Evolutionary conservation across 2,888 invertebrate genomes (phyloP), one percentile per base, ranked within the genome.

Genomic region (Stenodema calcarata): DNA sequence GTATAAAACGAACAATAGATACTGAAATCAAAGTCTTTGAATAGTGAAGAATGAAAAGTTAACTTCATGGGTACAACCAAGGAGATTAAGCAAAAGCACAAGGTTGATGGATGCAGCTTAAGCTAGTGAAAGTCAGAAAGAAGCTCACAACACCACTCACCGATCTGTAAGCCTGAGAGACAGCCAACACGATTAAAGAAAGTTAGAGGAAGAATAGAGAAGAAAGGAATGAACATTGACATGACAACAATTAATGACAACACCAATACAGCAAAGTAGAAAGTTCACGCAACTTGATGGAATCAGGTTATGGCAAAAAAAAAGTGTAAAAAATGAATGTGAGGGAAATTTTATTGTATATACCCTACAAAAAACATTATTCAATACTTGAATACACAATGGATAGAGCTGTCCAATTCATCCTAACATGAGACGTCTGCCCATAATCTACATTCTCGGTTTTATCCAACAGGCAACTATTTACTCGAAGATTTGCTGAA

Each of bases 131-230:
- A 11, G 76, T 44, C 54, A 30, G 76, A 86, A 42, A 75, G 41
- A 87, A 86, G 79, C 78, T 86, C 44, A 86, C 73, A 86, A 89
- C 88, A 89, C 89, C 89, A 91, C 91, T 91, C 91, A 91, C 91
- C 91, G 90, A 90, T 91, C 90, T 90, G 90, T 91, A 91, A 90
- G 91, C 90, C 91, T 91, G 89, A 88, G 89, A 89, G 89, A 89
- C 90, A 90, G 90, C 89, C 90, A 89, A 89, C 89, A 89, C 88
- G 89, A 89, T 87, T 89, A 89, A 88, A 89, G 89, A 89, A 88
- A 89, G 89, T 89, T 87, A 88, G 84, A 90, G 89, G 89, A 89
- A 89, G 89, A 89, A 87, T 80, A 87, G 87, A 88, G 87, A 88
- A 88, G 88, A 89, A 88, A 88, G 89, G 88, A 87, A 89, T 87